Evolutionary conservation across 2,888 invertebrate genomes (phyloP), one percentile per base, ranked within the genome.

Genomic region (Osedax frankpressi): DNA sequence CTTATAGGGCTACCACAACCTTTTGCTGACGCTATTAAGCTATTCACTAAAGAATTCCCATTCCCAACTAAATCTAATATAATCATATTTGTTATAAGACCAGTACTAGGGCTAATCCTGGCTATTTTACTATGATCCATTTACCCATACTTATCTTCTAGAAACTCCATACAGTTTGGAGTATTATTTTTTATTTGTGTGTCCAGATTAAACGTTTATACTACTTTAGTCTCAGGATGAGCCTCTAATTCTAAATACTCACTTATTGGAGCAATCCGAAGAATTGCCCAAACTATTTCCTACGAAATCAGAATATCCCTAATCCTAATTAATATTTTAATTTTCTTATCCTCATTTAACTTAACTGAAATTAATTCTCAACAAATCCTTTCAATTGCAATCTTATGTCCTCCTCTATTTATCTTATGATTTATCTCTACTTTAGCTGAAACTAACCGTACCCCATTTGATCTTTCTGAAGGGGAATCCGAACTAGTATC

Each of bases 401-500:
- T 79, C 75, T 78, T 78, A 72, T 76, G 78, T 29, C 74, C 77
- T 70, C 77, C 78, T 72, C 74, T 81, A 65, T 72, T 80, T 59
- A 69, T 79, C n/a, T 77, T 80, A 71, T 83, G 81, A 75, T 78
- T 82, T 76, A 77, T 82, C 70, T 75, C 75, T n/a, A 72, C 75
- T 26, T 73, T 84, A 63, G 82, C 81, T 14, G 85, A 85, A 75
- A 80, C 82, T 28, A 83, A 84, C 77, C 84, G 84, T 30, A 80
- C 83, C 69, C 81, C 83, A n/a, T 83, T 84, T 77, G 83, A 91
- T 89, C 90, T 91, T 88, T 88, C 89, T 72, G 90, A 91, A 73
- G 89, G 90, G 0, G 90, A 91, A 79, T 90, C 89, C 75, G 90
- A 91, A 78, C 87, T 91, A 84, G 90, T 91, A 78, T 90, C 89